Conservation (phyloP, 2,888 invertebrate species). For the Hylaea fasciaria region DNA sequence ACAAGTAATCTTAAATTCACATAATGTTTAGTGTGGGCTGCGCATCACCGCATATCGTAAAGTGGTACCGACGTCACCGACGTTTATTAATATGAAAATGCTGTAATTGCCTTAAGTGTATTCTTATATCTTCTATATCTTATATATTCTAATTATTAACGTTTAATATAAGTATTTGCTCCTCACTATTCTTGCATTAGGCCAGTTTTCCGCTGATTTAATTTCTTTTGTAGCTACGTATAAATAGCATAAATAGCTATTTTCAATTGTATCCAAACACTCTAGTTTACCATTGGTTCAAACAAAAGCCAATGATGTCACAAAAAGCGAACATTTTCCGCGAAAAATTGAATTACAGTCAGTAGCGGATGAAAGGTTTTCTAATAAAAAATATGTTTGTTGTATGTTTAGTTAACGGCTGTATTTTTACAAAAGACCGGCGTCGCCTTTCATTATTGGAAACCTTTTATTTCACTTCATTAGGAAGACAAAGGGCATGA, state of each 20-base stretch:
- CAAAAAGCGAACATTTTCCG: too few species aligned
- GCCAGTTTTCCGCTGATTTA: too few species aligned
- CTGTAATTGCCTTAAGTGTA: not conserved
- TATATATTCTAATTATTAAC: too few species aligned
- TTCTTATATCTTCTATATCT: too few species aligned
- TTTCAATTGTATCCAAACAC: too few species aligned
- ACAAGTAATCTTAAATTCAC: not conserved
- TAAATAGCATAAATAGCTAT: too few species aligned
- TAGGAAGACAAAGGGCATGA: conserved; percentile 55
- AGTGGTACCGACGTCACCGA: not conserved
- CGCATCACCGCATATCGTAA: not conserved
- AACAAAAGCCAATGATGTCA: too few species aligned
- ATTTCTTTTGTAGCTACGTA: too few species aligned
- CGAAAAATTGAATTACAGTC: too few species aligned
- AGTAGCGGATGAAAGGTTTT: too few species aligned
- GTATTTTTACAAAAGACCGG: conserved; percentile 47
- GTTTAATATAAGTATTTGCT: not conserved
- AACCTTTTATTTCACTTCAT: conserved; percentile 57
- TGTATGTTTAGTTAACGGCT: not conserved
- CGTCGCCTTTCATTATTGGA: conserved; percentile 49
- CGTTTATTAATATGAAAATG: not conserved
- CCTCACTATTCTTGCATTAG: not conserved
- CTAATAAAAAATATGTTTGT: not conserved
- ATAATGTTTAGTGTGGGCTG: not conserved
- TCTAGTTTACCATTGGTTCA: too few species aligned